Evolutionary conservation across 2,888 invertebrate species (phyloP), one percentile per base, ranked within the genome.

Genomic region (Plagodis dolabraria): DNA sequence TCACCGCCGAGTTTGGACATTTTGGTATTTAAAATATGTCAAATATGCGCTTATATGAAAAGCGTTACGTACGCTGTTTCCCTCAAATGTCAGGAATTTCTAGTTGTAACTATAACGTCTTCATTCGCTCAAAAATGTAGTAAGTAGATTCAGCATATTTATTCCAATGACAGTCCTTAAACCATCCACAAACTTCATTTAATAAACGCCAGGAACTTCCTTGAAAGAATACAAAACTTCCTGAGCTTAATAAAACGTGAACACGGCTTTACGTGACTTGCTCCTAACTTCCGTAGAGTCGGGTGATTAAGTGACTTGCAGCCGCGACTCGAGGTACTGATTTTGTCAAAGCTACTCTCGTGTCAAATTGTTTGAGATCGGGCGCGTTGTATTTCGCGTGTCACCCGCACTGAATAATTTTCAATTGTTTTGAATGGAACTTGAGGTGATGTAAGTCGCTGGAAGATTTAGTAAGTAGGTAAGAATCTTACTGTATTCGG

Each of bases 301-400:
- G 49, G 42, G 71, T 78, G 78, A 75, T 77, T 75, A 76, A 76
- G 75, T 76, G 76, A 77, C 76, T 76, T 77, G 75, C 75, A 72
- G 65, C 67, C 67, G 63, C 53, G 57, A 55, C 59, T 60, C 59
- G 59, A 58, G 65, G 65, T 54, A 65, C 60, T 67, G 71, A 76
- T 76, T 72, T 72, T 76, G 72, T 71, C 71, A 70, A 68, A 70
- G 68, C 67, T 65, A 71, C 66, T 68, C 63, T 58, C 60, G 55
- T 65, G 68, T 65, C 70, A 71, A 75, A 72, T 76, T 66, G 63
- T 64, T 64, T 68, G 38, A 62, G 54, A 64, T 60, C 44, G 62
- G 38, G 57, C 22, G 40, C 49, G 47, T 53, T 56, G 60, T 1
- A 22, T 55, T 40, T 40, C 40, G 40, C 8, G 10, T 7, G 38